phyloP scores from a whole-genome alignment of 2,113 vertebrate species.

The Ciconia stormi region DNA sequence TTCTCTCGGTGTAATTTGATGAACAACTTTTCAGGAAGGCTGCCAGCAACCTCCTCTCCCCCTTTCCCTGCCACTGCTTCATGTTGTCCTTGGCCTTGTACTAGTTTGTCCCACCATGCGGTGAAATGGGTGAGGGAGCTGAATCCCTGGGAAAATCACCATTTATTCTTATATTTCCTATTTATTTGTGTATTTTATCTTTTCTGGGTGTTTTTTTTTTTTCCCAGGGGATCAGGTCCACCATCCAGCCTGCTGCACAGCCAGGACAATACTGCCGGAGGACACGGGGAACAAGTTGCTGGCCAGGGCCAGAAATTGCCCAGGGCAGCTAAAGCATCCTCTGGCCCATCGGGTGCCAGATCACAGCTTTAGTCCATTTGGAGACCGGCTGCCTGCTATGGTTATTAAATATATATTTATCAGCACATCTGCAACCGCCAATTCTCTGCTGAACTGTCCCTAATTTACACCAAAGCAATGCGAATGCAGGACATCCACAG shows the following conservation, averaged over 20 bases:
- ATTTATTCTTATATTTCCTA: neutral
- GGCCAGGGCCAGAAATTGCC: neutral
- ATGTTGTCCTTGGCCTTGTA: neutral
- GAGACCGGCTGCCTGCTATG: neutral
- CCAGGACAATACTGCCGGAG: neutral
- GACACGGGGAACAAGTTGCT: neutral
- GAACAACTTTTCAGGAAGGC: neutral
- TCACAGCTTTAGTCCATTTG: neutral
- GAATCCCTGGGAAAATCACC: neutral
- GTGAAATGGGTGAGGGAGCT: neutral
- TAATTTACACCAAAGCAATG: neutral
- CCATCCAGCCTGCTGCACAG: neutral
- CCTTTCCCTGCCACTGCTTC: neutral
- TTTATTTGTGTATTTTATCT: neutral
- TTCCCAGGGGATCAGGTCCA: neutral
- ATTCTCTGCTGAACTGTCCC: neutral
- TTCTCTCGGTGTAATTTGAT: neutral
- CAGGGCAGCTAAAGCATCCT: neutral
- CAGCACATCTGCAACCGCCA: neutral
- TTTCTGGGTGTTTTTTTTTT: neutral
- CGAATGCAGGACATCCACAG: neutral
- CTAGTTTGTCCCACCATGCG: neutral
- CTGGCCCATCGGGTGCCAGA: fast-evolving
- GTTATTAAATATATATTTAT: neutral
- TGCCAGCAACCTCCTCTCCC: neutral